phyloP scores from a whole-genome alignment of 2,888 invertebrate species.

The Drosophila helvetica region DNA sequence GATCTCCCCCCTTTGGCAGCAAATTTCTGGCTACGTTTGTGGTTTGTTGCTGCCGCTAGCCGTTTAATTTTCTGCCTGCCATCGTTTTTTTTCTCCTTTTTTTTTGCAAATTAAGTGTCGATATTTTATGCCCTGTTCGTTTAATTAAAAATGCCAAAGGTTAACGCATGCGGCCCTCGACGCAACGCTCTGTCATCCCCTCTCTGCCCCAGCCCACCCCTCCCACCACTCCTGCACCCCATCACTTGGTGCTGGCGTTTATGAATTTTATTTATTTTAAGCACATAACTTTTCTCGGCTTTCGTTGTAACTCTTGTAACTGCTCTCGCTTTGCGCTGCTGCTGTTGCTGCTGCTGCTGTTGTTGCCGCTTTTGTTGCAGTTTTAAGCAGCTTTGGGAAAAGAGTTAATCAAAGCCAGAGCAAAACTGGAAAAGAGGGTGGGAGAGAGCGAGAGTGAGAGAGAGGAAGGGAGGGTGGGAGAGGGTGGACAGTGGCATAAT shows the following conservation, averaged over 20 bases:
- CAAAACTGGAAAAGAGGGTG: neutral
- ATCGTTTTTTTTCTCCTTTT: slow-evolving; percentile 36
- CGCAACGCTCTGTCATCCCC: neutral
- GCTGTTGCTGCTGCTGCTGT: slow-evolving; percentile 37
- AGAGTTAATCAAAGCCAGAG: slow-evolving; percentile 65
- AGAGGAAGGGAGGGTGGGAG: neutral
- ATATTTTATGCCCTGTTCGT: slow-evolving; percentile 76
- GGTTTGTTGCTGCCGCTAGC: neutral
- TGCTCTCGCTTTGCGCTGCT: slow-evolving; percentile 39
- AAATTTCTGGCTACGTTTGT: neutral
- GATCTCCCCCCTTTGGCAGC: no score
- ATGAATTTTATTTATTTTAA: slow-evolving; percentile 74
- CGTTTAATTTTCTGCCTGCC: neutral
- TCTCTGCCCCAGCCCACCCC: neutral
- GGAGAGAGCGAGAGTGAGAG: neutral
- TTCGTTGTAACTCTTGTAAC: slow-evolving; percentile 48
- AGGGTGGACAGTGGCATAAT: slow-evolving; percentile 18
- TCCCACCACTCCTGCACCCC: no score
- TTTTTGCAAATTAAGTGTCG: slow-evolving; percentile 77
- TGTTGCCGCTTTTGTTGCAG: slow-evolving; percentile 60
- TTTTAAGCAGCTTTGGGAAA: slow-evolving; percentile 68
- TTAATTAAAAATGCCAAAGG: slow-evolving; percentile 80
- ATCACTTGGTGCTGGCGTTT: slow-evolving; percentile 45
- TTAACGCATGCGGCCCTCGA: slow-evolving; percentile 65
- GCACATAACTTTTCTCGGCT: slow-evolving; percentile 65